A percentile compares a stretch with the other conserved stretches of the same genome.
Conservation (phyloP, 2,888 invertebrate genomes). For the Epistrophe grossulariae region DNA sequence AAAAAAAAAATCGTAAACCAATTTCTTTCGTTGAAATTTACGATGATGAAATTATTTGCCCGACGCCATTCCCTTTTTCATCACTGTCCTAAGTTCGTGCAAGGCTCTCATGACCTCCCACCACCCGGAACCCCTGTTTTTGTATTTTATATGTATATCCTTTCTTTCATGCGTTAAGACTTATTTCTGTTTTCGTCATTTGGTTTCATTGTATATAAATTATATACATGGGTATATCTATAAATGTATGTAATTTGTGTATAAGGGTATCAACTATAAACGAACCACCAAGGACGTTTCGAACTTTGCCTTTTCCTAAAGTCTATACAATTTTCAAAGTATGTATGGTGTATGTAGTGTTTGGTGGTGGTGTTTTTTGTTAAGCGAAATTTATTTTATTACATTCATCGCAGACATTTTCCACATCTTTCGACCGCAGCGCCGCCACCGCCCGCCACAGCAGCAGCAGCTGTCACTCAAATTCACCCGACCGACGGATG, state of each 20-base stretch:
- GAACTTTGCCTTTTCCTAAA: conserved; percentile 46
- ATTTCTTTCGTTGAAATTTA: conserved; percentile 71
- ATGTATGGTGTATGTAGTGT: not conserved
- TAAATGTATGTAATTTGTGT: conserved; percentile 27
- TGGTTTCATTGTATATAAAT: not conserved
- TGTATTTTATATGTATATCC: conserved; percentile 18
- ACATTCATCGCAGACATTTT: conserved; percentile 54
- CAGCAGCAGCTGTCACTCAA: conserved; percentile 46
- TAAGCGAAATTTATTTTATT: conserved; percentile 58
- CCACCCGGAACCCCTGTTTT: not conserved
- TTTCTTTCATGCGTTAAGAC: conserved; percentile 18
- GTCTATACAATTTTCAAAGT: conserved; percentile 31
- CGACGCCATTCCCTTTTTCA: not conserved
- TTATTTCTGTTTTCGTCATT: conserved; percentile 34
- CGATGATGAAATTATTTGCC: conserved; percentile 64
- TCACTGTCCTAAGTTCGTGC: conserved; percentile 9
- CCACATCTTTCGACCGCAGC: conserved; percentile 61
- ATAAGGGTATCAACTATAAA: conserved; percentile 40
- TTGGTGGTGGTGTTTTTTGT: conserved; percentile 18
- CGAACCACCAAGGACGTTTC: conserved; percentile 72
- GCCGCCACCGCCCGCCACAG: conserved; percentile 37
- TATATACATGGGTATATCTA: not conserved
- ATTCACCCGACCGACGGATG: conserved; percentile 22
- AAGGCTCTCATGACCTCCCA: not conserved
- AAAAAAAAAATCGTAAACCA: conserved; percentile 56